Percentiles rank a stretch among this genome's conserved stretches.
Evolutionary conservation across 2,888 invertebrate species (phyloP).

Genomic region (Stegophylla sp.): DNA sequence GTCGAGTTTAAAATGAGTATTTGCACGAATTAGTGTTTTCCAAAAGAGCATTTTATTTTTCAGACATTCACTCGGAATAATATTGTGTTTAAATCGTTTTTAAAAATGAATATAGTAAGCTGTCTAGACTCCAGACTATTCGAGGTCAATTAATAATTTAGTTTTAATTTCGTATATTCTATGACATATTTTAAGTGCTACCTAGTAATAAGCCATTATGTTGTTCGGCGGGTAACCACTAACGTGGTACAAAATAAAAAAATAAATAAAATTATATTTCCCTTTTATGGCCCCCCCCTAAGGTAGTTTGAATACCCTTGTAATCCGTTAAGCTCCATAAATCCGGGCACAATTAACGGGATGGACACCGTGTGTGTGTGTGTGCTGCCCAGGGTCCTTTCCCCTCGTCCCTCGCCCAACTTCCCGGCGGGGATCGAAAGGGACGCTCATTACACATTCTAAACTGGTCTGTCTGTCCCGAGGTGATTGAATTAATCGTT

Average conservation of each 20-base stretch:
- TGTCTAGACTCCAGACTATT: not conserved
- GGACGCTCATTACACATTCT: conserved; percentile 51
- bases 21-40: too few relatives aligned
- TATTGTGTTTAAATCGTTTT: too few relatives aligned
- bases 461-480: conserved; percentile 40
- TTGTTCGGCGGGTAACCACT: conserved; percentile 39
- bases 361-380: conserved; percentile 48
- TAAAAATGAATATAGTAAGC: too few relatives aligned
- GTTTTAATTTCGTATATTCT: not conserved
- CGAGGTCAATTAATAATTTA: not conserved
- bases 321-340: conserved; percentile 55
- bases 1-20: too few relatives aligned
- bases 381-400: not conserved
- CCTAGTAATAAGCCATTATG: conserved; percentile 36
- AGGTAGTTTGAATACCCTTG: conserved; percentile 44
- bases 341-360: conserved; percentile 56
- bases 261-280: not conserved
- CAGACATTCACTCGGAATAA: too few relatives aligned
- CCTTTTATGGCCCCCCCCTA: not conserved
- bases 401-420: conserved; percentile 1
- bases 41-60: too few relatives aligned
- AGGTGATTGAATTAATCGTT: conserved; percentile 55
- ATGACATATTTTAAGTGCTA: not conserved
- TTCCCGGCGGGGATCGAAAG: not conserved
- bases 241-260: not conserved